Base-by-base conservation (phyloP, 2,797 vertebrate species). In the Danio choprae region DNA sequence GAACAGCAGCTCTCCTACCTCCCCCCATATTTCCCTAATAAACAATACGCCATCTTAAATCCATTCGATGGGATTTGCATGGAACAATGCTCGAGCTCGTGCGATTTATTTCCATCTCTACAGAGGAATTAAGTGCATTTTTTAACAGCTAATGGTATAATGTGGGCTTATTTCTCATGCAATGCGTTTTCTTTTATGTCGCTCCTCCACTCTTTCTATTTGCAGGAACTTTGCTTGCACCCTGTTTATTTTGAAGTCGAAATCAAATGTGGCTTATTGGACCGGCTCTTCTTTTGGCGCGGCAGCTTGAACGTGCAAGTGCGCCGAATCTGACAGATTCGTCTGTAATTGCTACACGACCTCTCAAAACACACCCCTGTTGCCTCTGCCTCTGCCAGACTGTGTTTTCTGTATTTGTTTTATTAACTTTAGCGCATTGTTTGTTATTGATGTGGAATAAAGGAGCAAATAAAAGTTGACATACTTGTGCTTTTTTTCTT, bases 391-490 rank as follows among this genome's bases (percentile, higher is more conserved):
- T 90, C 83, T 72, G 63, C 79, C 69, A 59, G 71, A 69, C 64
- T 78, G 53, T 40, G 51, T 73, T 89, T 90, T 92, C 90, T 85
- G 86, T 92, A 73, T 90, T 93, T 93, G 91, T 92, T 85, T 85
- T 93, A 93, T 93, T 93, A 93, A 89, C 90, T 90, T 89, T 90
- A 38, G 87, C 46, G 88, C 89, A 56, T 79, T 89, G 72, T 64
- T 83, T 84, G 86, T 90, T 89, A 93, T 94, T 95, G 93, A 94
- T 94, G 91, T 93, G 80, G 90, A 91, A 91, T 92, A 91, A 91
- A 92, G 91, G 89, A 85, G 68, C 89, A 91, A 92, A 93, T 93
- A 92, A 92, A 93, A 93, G 91, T 92, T 92, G 92, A 94, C 93
- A 93, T 90, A 92, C 90, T 92, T 87, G 63, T 50, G 82, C 88